These are phyloP conservation scores for Henricia sp. DNA, from an alignment of 53 echinoderm and acorn worm species.

Conservation along the genomic window DNA sequence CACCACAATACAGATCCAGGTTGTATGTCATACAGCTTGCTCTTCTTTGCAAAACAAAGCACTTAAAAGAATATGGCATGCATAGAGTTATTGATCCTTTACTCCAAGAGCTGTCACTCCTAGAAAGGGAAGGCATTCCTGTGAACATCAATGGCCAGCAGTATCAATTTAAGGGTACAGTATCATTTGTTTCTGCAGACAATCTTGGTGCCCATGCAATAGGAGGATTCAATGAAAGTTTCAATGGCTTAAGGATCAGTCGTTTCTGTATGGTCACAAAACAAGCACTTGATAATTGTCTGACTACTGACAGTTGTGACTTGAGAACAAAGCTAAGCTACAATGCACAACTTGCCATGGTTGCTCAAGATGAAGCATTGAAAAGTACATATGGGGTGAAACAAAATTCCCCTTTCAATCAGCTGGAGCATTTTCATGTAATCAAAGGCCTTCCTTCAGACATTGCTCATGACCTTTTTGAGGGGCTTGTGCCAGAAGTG, in stretches of 20 bases:
- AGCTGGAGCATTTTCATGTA: constrained; percentile 60
- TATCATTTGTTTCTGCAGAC: constrained; percentile 64
- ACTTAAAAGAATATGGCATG: constrained; percentile 47
- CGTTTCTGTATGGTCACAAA: constrained; percentile 51
- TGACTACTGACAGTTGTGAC: constrained; percentile 1
- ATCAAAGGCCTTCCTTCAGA: constrained; percentile 52
- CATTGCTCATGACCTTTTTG: constrained; percentile 64
- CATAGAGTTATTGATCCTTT: constrained; percentile 39
- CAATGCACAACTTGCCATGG: constrained; percentile 45
- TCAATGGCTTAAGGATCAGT: constrained; percentile 50
- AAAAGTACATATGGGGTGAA: constrained; percentile 53
- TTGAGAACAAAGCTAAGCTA: constrained; percentile 38
- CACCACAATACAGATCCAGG: constrained; percentile 43
- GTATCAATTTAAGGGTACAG: constrained; percentile 51
- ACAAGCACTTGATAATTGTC: constrained; percentile 17
- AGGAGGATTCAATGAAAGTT: constrained; percentile 65
- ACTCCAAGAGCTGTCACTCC: constrained; percentile 4
- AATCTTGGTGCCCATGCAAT: constrained; percentile 70
- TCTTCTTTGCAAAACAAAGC: constrained; percentile 29
- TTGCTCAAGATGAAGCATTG: constrained; percentile 28
- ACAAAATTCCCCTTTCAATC: constrained; percentile 30
- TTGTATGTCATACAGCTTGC: constrained; percentile 53
- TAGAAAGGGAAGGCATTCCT: constrained; percentile 33
- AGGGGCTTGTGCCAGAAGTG: constrained; percentile 57
- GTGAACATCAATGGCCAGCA: constrained; percentile 32